Evolutionary conservation across 2,888 invertebrate genomes (phyloP).

Genomic region (Microplitis manilae): DNA sequence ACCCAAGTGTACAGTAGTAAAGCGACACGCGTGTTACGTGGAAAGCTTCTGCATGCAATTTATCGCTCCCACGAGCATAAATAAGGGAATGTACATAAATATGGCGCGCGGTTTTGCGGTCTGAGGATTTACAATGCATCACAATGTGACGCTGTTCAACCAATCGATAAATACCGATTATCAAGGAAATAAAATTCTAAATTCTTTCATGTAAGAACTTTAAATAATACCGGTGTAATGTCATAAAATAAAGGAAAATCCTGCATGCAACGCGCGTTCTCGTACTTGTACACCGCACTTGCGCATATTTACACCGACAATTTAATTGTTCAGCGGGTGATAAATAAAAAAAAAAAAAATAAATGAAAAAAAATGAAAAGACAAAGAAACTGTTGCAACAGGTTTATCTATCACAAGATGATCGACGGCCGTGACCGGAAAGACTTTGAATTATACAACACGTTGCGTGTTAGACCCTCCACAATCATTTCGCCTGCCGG

Average conservation of each 20-base stretch:
- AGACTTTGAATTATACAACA: slow-evolving; percentile 42
- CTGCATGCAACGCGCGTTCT: not conserved
- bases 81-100: slow-evolving; percentile 56
- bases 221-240: not conserved
- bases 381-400: slow-evolving; percentile 43
- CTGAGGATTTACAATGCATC: slow-evolving; percentile 46
- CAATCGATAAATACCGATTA: slow-evolving; percentile 41
- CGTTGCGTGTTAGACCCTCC: slow-evolving; percentile 25
- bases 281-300: not conserved
- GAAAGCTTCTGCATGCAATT: slow-evolving; percentile 52
- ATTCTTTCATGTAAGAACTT: not conserved
- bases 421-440: slow-evolving; percentile 42
- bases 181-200: not conserved
- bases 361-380: not conserved
- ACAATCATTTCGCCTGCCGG: slow-evolving; percentile 2
- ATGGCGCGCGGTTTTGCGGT: slow-evolving; percentile 49
- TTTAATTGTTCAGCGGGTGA: not conserved
- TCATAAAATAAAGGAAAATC: not conserved
- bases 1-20: not conserved
- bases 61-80: slow-evolving; percentile 55
- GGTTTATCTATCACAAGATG: slow-evolving; percentile 49
- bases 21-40: slow-evolving; percentile 35
- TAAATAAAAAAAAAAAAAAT: not conserved
- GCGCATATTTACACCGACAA: not conserved
- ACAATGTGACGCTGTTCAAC: slow-evolving; percentile 41